Percentiles rank a stretch among this genome's conserved stretches.
phyloP scores from a whole-genome alignment of 2,888 invertebrate genomes.

The Morinoia aosen region DNA sequence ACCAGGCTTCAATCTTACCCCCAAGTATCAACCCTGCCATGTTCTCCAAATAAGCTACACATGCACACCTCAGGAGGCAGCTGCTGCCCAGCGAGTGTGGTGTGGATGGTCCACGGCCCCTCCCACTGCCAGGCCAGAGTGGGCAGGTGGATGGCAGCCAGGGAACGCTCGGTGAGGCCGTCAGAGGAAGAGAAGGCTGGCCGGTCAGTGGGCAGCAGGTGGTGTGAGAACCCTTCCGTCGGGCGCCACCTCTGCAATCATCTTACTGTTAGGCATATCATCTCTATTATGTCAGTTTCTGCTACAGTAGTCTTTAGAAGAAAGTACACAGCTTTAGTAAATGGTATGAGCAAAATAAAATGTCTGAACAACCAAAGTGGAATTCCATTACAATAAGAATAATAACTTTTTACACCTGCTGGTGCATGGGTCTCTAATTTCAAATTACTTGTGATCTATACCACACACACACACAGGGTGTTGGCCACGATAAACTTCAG shows the following conservation, averaged over 20 bases:
- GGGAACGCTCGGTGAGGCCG: conserved; percentile 83
- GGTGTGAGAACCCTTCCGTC: conserved; percentile 86
- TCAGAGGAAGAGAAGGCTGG: conserved; percentile 88
- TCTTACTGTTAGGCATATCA: neutral
- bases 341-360: neutral
- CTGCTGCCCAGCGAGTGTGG: conserved; percentile 87
- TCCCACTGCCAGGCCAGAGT: conserved; percentile 98
- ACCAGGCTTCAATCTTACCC: too few relatives aligned
- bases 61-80: conserved; percentile 83
- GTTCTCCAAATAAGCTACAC: too few relatives aligned
- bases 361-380: too few relatives aligned
- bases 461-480: too few relatives aligned
- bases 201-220: conserved; percentile 89
- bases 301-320: neutral
- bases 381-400: too few relatives aligned
- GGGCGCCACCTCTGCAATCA: conserved; percentile 85
- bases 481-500: neutral
- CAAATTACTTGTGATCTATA: too few relatives aligned
- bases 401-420: too few relatives aligned
- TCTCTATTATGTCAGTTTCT: neutral
- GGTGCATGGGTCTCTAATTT: too few relatives aligned
- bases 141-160: conserved; percentile 86
- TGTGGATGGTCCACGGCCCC: conserved; percentile 86
- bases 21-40: too few relatives aligned
- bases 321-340: neutral